phyloP scores from a whole-genome alignment of 2,797 vertebrate species.

The Lutjanus campechanus region DNA sequence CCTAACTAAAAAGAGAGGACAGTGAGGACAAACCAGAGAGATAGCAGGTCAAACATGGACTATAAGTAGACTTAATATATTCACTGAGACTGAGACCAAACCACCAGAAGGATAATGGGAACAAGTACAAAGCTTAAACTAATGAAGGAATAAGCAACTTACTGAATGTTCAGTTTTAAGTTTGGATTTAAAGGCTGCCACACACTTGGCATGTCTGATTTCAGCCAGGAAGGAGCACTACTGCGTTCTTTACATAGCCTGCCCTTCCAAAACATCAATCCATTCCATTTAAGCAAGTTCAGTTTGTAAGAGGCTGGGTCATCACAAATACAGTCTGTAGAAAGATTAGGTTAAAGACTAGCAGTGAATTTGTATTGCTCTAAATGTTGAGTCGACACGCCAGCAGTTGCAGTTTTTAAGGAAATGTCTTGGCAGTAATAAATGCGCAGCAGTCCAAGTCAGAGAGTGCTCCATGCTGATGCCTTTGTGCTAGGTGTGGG shows the following conservation, averaged over 20 bases:
- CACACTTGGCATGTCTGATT: not conserved
- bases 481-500: conserved; percentile 24
- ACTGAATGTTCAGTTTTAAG: not conserved
- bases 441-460: not conserved
- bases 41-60: not conserved
- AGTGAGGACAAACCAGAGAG: not conserved
- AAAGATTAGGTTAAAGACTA: not conserved
- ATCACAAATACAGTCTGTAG: not conserved
- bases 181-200: not conserved
- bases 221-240: too few relatives aligned
- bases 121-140: not conserved
- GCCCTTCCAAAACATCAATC: not conserved
- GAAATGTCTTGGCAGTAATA: conserved; percentile 8
- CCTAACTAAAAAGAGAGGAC: not conserved
- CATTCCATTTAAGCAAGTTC: too few relatives aligned
- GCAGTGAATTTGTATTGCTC: not conserved
- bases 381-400: conserved; percentile 5
- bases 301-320: not conserved
- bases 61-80: too few relatives aligned
- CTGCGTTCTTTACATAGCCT: too few relatives aligned
- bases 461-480: conserved; percentile 3
- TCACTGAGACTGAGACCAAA: not conserved
- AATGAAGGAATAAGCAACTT: not conserved
- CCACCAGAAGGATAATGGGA: not conserved
- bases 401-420: not conserved